Percentiles rank a stretch among this genome's conserved stretches.
phyloP scores from a whole-genome alignment of 1,140 invertebrate species.

The Zaprionus camerounensis region DNA sequence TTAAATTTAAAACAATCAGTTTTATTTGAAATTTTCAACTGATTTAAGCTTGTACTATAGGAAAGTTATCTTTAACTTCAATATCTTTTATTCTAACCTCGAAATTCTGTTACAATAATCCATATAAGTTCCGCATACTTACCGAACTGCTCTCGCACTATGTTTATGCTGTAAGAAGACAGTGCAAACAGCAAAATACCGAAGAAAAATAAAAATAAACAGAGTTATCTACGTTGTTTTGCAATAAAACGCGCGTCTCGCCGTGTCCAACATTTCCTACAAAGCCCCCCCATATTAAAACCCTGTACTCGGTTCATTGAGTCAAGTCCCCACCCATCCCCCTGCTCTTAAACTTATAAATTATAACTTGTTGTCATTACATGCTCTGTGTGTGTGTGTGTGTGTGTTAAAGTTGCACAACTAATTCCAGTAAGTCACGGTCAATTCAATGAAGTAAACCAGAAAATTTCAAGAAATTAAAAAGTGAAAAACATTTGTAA shows the following conservation, averaged over 20 bases:
- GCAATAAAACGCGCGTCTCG: constrained; percentile 36
- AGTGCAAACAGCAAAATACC: constrained; percentile 12
- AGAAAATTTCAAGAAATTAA: constrained; percentile 14
- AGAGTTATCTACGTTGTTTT: constrained; percentile 24
- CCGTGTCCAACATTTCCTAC: constrained; percentile 27
- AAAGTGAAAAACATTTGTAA: constrained; percentile 24
- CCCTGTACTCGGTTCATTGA: neutral
- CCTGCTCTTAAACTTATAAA: neutral
- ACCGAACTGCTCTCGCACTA: constrained; percentile 8
- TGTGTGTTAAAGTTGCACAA: neutral
- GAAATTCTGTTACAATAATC: too few relatives aligned
- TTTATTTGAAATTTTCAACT: too few relatives aligned
- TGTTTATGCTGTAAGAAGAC: constrained; percentile 7
- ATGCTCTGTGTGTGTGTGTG: neutral
- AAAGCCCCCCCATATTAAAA: neutral
- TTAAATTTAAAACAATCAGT: too few relatives aligned
- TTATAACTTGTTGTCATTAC: neutral
- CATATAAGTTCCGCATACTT: neutral
- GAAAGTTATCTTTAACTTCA: too few relatives aligned
- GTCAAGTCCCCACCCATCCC: neutral
- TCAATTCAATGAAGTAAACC: constrained; percentile 5
- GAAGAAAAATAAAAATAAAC: constrained; percentile 5
- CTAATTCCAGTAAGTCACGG: constrained; percentile 22
- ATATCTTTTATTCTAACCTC: too few relatives aligned
- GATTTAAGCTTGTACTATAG: too few relatives aligned